These are phyloP conservation scores for Bursaphelenchus okinawaensis DNA, from an alignment of 2,888 invertebrate species.

Conservation along the genomic window DNA sequence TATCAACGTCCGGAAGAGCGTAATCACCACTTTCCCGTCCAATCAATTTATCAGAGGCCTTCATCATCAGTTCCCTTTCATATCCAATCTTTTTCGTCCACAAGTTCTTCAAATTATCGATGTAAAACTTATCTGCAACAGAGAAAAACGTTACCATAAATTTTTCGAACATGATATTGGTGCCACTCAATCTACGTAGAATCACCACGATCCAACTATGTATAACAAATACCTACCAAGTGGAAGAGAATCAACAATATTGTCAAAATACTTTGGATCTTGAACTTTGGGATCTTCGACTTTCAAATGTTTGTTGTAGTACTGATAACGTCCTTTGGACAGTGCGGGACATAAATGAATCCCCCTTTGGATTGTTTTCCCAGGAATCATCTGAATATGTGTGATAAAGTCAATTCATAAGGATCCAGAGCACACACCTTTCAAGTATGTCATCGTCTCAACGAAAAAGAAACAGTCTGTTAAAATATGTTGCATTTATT, in stretches of 20 bases:
- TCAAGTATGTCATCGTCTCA: too few species aligned
- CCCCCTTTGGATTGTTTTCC: neutral
- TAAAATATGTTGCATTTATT: too few species aligned
- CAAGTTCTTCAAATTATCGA: constrained; percentile 44
- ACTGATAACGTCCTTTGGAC: constrained; percentile 24
- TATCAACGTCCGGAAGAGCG: constrained; percentile 48
- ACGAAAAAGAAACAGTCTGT: too few species aligned
- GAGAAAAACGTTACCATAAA: constrained; percentile 4
- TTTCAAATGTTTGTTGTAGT: constrained; percentile 51
- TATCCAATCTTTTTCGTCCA: constrained; percentile 52
- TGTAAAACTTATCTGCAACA: constrained; percentile 49
- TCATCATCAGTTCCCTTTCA: constrained; percentile 50
- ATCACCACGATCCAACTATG: neutral
- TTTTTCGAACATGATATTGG: neutral
- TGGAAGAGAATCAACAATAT: constrained; percentile 43
- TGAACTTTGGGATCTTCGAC: constrained; percentile 51
- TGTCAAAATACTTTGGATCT: constrained; percentile 54
- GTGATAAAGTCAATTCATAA: too few species aligned
- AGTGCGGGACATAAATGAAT: constrained; percentile 9
- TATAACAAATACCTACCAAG: constrained; percentile 33
- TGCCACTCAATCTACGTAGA: too few species aligned
- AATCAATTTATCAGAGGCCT: constrained; percentile 43
- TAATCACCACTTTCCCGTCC: constrained; percentile 28
- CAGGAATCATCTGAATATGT: too few species aligned
- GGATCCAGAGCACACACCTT: too few species aligned